Conservation (phyloP, 2,113 vertebrate species). For the Pseudopipra pipra region DNA sequence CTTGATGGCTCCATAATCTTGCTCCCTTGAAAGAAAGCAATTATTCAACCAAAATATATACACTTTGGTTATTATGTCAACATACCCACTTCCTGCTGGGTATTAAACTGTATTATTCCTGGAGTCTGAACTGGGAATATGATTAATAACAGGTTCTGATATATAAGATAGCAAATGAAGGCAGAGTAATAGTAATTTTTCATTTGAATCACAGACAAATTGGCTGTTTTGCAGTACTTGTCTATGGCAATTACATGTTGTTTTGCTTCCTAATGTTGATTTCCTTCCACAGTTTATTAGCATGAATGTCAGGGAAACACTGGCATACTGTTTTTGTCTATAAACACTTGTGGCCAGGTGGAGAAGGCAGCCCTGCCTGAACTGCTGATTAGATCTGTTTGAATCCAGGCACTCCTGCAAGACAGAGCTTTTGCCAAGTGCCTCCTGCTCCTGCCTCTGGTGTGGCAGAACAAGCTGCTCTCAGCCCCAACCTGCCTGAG, state of each 20-base stretch:
- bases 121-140: conserved; percentile 5
- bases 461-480: neutral
- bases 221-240: conserved; percentile 59
- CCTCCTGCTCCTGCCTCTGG: neutral
- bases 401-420: neutral
- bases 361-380: neutral
- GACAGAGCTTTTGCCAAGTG: neutral
- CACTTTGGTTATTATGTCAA: neutral
- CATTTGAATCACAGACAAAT: conserved; percentile 56
- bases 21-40: neutral
- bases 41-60: neutral
- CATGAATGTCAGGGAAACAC: neutral
- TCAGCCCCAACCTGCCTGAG: accelerated
- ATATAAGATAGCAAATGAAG: conserved; percentile 19
- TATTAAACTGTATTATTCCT: conserved; percentile 26
- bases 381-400: neutral
- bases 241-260: conserved; percentile 48
- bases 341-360: conserved; percentile 6
- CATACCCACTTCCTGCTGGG: conserved; percentile 22
- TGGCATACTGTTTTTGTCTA: neutral
- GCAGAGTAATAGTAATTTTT: conserved; percentile 61
- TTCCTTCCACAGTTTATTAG: conserved; percentile 32
- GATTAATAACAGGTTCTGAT: conserved; percentile 38
- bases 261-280: conserved; percentile 39
- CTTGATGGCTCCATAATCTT: neutral